A percentile compares a stretch with the other conserved stretches of the same genome.
Conservation (phyloP, 2,797 vertebrate genomes). For the Sparus aurata region DNA sequence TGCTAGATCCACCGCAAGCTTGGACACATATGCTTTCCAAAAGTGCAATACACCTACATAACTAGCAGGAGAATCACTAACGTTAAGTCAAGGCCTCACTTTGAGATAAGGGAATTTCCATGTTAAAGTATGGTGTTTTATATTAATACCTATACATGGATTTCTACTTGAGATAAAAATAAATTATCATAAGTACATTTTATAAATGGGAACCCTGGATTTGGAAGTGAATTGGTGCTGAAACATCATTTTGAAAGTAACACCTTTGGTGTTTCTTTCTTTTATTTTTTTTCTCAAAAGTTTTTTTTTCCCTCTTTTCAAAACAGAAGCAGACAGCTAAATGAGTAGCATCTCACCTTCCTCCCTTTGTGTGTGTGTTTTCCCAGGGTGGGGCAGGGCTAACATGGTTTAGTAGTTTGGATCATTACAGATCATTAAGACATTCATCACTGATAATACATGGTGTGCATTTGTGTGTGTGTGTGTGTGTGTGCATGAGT, state of each 20-base stretch:
- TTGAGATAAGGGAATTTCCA: too few relatives aligned
- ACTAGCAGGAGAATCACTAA: too few relatives aligned
- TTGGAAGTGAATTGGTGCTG: background rate
- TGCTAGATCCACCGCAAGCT: too few relatives aligned
- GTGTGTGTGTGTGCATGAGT: background rate
- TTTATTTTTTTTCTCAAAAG: background rate
- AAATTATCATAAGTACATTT: too few relatives aligned
- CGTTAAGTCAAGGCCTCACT: too few relatives aligned
- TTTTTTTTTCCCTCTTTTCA: background rate
- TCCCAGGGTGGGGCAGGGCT: slow-evolving; percentile 27
- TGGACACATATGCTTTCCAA: too few relatives aligned
- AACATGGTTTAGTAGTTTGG: slow-evolving; percentile 54
- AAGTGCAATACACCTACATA: too few relatives aligned
- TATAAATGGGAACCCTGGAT: background rate
- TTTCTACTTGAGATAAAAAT: too few relatives aligned
- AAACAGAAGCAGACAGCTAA: background rate
- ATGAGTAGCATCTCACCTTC: background rate
- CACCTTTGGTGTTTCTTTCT: background rate
- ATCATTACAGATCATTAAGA: slow-evolving; percentile 87
- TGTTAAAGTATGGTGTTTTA: too few relatives aligned
- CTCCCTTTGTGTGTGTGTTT: background rate
- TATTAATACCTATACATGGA: too few relatives aligned
- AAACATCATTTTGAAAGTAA: background rate
- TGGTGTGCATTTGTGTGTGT: background rate
- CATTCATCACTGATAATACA: slow-evolving; percentile 84